A percentile compares a stretch with the other conserved stretches of the same genome.
Evolutionary conservation across 2,888 invertebrate species (phyloP).

Genomic region (Romanomermis culicivorax): DNA sequence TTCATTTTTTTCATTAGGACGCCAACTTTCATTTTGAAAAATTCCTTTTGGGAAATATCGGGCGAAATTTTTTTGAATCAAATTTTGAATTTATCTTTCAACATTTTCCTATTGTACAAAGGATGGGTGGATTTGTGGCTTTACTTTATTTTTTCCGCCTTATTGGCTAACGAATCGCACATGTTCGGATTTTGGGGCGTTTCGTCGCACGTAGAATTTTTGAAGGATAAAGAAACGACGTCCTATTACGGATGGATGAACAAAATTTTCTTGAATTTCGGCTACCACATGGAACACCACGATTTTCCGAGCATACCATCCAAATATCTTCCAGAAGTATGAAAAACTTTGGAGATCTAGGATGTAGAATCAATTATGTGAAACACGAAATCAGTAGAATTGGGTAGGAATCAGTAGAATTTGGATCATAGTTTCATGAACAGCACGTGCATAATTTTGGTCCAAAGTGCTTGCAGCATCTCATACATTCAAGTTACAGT

Average conservation of each 20-base stretch:
- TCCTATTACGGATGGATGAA: constrained; percentile 32
- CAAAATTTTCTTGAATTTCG: constrained; percentile 28
- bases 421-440: too few relatives aligned
- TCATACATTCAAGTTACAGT: too few relatives aligned
- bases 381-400: too few relatives aligned
- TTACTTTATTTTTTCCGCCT: constrained; percentile 15
- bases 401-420: too few relatives aligned
- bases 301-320: constrained; percentile 32
- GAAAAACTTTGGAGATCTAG: too few relatives aligned
- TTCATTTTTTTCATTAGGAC: constrained; percentile 5
- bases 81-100: constrained; percentile 17
- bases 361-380: too few relatives aligned
- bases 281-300: constrained; percentile 31
- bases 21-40: not conserved
- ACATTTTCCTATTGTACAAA: not conserved
- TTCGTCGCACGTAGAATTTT: constrained; percentile 27
- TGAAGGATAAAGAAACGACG: constrained; percentile 26
- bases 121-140: not conserved
- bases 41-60: constrained; percentile 8
- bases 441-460: too few relatives aligned
- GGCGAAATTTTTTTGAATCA: constrained; percentile 27
- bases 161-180: not conserved
- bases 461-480: too few relatives aligned
- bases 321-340: constrained; percentile 26
- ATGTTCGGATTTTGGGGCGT: constrained; percentile 8